Evolutionary conservation across 2,888 invertebrate genomes (phyloP).

Genomic region (Tolmerus cingulatus): DNA sequence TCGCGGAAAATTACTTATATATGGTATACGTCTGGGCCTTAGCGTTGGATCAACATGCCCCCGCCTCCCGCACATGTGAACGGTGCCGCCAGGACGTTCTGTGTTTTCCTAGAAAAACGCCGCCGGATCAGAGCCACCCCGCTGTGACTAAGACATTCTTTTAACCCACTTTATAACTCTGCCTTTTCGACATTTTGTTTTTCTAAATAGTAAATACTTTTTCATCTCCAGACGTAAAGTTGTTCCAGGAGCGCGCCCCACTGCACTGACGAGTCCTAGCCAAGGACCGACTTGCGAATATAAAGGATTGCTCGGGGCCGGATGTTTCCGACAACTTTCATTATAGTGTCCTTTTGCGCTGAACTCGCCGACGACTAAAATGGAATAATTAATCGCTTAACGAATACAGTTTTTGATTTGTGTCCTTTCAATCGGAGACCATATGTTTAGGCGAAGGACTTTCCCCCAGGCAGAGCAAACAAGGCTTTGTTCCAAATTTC

Average conservation of each 20-base stretch:
- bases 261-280: background rate
- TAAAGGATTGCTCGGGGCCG: background rate
- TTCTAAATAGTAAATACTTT: background rate
- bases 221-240: background rate
- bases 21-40: background rate
- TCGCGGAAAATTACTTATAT: background rate
- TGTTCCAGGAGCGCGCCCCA: background rate
- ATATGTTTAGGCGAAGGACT: background rate
- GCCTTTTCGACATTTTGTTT: background rate
- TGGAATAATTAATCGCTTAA: slow-evolving; percentile 1
- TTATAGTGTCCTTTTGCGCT: background rate
- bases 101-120: background rate
- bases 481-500: background rate
- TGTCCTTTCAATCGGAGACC: background rate
- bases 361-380: background rate
- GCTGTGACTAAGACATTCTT: background rate
- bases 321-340: background rate
- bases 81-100: background rate
- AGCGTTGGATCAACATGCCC: background rate
- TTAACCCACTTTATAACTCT: slow-evolving; percentile 8
- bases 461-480: background rate
- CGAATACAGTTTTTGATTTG: background rate
- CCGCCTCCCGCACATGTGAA: background rate
- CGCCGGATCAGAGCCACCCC: background rate
- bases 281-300: background rate